Evolutionary conservation across 2,888 invertebrate species (phyloP).

Genomic region (Amphipyra berbera): DNA sequence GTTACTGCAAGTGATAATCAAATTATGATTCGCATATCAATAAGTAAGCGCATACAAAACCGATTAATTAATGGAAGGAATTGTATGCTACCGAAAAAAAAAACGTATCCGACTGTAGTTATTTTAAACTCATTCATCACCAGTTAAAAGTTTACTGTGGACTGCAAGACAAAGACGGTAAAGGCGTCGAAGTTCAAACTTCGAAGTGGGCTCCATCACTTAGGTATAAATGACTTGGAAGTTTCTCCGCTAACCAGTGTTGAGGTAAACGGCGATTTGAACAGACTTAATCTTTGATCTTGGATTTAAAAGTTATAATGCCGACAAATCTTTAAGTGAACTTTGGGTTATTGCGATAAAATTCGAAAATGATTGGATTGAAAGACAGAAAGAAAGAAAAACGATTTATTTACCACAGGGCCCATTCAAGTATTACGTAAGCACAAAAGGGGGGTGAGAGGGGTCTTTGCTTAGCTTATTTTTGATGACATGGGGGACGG

Average conservation of each 20-base stretch:
- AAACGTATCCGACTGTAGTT: not conserved
- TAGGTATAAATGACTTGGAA: slow-evolving; percentile 13
- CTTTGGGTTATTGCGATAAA: not conserved
- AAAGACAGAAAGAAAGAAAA: too few species aligned
- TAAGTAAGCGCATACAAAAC: too few species aligned
- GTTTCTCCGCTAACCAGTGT: slow-evolving; percentile 14
- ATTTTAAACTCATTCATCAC: slow-evolving; percentile 3
- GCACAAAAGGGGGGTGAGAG: too few species aligned
- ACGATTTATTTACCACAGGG: too few species aligned
- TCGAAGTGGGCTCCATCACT: slow-evolving; percentile 19
- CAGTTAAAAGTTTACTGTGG: slow-evolving; percentile 1
- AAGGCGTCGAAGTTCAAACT: slow-evolving; percentile 16
- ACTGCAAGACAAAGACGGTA: slow-evolving; percentile 15
- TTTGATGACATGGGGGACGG: too few species aligned
- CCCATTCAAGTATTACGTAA: too few species aligned
- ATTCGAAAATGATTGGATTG: too few species aligned
- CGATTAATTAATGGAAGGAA: too few species aligned
- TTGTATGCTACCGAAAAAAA: too few species aligned
- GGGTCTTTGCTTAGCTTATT: too few species aligned
- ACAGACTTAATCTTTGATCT: slow-evolving; percentile 12
- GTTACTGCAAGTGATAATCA: too few species aligned
- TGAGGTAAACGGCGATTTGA: slow-evolving; percentile 11
- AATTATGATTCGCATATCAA: too few species aligned
- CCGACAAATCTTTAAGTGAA: not conserved
- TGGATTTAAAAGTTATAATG: slow-evolving; percentile 1